These are phyloP conservation scores for Chondrilla cf. caribensis DNA, from an alignment of 37 sponge, comb jelly and placozoan species.

Conservation along the genomic window DNA sequence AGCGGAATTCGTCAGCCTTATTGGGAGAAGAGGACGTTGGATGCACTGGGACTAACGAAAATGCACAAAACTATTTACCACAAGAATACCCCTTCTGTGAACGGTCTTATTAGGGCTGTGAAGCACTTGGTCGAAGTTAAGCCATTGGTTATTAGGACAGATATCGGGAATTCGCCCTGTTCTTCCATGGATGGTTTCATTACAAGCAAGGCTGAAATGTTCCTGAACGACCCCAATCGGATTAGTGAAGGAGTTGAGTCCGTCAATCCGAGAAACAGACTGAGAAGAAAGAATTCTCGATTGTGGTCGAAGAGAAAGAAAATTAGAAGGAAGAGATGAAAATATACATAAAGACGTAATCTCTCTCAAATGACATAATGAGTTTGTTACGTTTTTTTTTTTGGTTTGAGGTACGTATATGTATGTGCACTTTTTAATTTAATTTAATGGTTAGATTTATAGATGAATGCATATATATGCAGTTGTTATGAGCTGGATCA, in stretches of 20 bases:
- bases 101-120: conserved; percentile 54
- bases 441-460: too few relatives aligned
- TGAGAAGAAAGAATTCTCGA: background rate
- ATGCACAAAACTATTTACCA: conserved; percentile 69
- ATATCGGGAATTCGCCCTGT: conserved; percentile 61
- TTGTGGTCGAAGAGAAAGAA: background rate
- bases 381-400: too few relatives aligned
- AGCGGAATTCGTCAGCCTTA: conserved; percentile 81
- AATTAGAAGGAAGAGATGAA: background rate
- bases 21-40: conserved; percentile 75
- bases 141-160: conserved; percentile 60
- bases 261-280: conserved; percentile 5
- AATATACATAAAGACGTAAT: too few relatives aligned
- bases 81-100: conserved; percentile 81
- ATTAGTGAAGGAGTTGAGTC: background rate
- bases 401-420: too few relatives aligned
- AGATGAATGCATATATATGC: too few relatives aligned
- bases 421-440: too few relatives aligned
- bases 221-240: background rate
- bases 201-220: conserved; percentile 46
- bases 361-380: too few relatives aligned
- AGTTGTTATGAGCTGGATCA: too few relatives aligned
- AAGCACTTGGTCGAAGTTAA: conserved; percentile 65
- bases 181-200: conserved; percentile 29
- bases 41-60: conserved; percentile 66